A percentile compares a stretch with the other conserved stretches of the same genome.
Conservation (phyloP, 2,797 vertebrate species). For the Taeniopygia guttata region DNA sequence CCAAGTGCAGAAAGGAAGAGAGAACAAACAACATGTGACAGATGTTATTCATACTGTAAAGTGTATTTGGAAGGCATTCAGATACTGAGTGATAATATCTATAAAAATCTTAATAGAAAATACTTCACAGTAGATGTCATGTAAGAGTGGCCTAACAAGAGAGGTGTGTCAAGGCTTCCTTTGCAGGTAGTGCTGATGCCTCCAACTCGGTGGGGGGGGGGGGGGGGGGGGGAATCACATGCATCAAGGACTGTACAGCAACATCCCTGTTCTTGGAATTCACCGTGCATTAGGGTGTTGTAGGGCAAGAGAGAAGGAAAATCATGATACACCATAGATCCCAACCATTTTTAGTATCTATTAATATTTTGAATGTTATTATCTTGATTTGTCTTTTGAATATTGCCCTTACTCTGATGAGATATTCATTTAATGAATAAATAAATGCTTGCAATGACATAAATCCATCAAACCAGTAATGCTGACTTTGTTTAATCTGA, state of each 20-base stretch:
- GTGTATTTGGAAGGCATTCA: not conserved
- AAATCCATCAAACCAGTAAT: not conserved
- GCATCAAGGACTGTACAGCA: accelerated
- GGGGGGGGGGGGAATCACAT: not conserved
- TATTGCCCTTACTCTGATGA: not conserved
- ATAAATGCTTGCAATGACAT: not conserved
- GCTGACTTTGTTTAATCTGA: not conserved
- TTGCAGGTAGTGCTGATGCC: not conserved
- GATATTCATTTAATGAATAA: not conserved
- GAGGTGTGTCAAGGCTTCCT: not conserved
- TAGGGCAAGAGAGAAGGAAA: not conserved
- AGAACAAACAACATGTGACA: not conserved
- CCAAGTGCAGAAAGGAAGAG: not conserved
- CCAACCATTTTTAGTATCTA: not conserved
- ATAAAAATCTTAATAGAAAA: not conserved
- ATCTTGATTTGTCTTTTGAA: not conserved
- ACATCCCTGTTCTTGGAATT: not conserved
- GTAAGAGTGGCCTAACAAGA: not conserved
- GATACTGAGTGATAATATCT: not conserved
- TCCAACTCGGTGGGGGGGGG: accelerated
- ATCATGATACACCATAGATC: not conserved
- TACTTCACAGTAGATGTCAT: not conserved
- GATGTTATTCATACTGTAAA: not conserved
- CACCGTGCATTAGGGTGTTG: not conserved
- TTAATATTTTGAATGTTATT: not conserved